Evolutionary conservation across 2,113 vertebrate species (phyloP).

Genomic region (Euleptes europaea): DNA sequence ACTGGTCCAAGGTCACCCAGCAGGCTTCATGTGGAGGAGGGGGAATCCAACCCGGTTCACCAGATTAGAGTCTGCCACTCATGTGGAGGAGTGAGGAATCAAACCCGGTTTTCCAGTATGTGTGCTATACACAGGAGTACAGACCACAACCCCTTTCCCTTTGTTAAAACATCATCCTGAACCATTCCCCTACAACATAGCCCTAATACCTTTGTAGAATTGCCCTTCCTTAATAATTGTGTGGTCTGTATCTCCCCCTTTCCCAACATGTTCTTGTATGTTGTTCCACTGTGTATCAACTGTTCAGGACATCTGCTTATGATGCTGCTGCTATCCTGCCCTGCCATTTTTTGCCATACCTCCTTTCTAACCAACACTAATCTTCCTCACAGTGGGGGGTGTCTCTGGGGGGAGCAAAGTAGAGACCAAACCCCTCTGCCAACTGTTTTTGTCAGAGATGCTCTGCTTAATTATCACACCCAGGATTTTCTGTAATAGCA

Average conservation of each 20-base stretch:
- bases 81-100: no score
- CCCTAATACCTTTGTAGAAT: no score
- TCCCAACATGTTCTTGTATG: not conserved
- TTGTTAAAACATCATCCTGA: no score
- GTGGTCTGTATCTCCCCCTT: not conserved
- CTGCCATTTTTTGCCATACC: not conserved
- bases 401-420: constrained; percentile 24
- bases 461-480: constrained; percentile 50
- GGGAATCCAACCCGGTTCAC: no score
- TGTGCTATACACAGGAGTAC: no score
- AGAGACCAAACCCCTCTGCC: constrained; percentile 10
- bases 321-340: not conserved
- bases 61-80: no score
- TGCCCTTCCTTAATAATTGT: not conserved
- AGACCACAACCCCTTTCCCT: no score
- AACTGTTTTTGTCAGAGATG: constrained; percentile 40
- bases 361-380: constrained; percentile 16
- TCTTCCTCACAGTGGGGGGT: constrained; percentile 13
- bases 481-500: constrained; percentile 54
- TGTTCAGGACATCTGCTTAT: not conserved
- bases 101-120: no score
- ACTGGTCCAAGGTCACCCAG: no score
- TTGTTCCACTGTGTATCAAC: not conserved
- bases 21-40: no score
- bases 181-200: no score